Evolutionary conservation across 2,113 vertebrate genomes (phyloP).

Genomic region (Micromys minutus): DNA sequence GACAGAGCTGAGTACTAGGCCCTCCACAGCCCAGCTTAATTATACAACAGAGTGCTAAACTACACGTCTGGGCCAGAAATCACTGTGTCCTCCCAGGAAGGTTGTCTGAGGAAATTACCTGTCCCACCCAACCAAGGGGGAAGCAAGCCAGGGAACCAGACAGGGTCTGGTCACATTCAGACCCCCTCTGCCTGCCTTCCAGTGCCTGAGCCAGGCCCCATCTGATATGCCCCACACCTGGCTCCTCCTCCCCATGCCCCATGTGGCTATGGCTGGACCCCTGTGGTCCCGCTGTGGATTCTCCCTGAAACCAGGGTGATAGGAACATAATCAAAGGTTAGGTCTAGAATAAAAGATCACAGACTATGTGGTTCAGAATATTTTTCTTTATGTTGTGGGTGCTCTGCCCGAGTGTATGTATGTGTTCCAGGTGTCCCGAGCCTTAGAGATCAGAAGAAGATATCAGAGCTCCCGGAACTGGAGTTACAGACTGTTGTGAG

Average conservation of each 20-base stretch:
- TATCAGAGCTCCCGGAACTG: neutral
- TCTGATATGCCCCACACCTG: neutral
- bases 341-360: neutral
- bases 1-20: neutral
- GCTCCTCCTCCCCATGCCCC: neutral
- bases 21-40: conserved; percentile 30
- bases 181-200: neutral
- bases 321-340: neutral
- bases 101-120: conserved; percentile 30
- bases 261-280: neutral
- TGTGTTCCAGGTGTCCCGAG: neutral
- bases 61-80: conserved; percentile 43
- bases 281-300: neutral
- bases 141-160: neutral
- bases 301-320: neutral
- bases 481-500: neutral
- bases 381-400: neutral
- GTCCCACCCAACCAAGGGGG: neutral
- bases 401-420: neutral
- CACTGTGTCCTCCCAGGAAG: neutral
- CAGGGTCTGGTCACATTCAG: neutral
- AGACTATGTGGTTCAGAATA: neutral
- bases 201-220: accelerated
- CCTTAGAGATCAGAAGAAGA: neutral
- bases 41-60: conserved; percentile 27